Percentiles rank a stretch among this genome's conserved stretches.
These are phyloP conservation scores for Hymenochirus boettgeri DNA, from an alignment of 2,113 vertebrate species.

Conservation along the genomic window DNA sequence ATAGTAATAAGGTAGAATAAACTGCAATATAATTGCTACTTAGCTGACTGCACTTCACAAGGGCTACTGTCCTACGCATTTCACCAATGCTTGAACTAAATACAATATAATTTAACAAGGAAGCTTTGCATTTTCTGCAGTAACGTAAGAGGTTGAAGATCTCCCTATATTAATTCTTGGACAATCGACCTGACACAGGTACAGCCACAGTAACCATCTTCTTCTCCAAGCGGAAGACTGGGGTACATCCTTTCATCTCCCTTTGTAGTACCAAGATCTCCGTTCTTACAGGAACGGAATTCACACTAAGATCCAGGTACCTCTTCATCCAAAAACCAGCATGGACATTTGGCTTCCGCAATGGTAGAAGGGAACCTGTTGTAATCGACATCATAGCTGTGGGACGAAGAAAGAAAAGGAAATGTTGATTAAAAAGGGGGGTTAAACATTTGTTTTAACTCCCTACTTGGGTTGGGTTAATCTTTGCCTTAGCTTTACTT, in stretches of 20 bases:
- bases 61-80: not conserved
- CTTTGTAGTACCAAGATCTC: slow-evolving; percentile 72
- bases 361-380: slow-evolving; percentile 59
- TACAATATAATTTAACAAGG: not conserved
- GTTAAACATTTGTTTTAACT: too few relatives aligned
- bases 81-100: not conserved
- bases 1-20: not conserved
- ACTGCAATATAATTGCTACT: not conserved
- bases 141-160: not conserved
- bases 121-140: not conserved
- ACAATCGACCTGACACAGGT: slow-evolving; percentile 22
- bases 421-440: too few relatives aligned
- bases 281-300: slow-evolving; percentile 70
- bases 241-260: slow-evolving; percentile 50
- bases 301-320: slow-evolving; percentile 62
- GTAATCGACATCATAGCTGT: not conserved
- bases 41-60: not conserved
- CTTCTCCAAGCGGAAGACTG: slow-evolving; percentile 63
- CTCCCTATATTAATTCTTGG: not conserved
- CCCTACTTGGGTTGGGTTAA: too few relatives aligned
- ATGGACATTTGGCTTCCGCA: slow-evolving; percentile 63
- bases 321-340: slow-evolving; percentile 48
- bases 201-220: slow-evolving; percentile 51
- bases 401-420: not conserved
- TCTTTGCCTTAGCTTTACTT: too few relatives aligned